Evolutionary conservation across 2,888 invertebrate species (phyloP).

Genomic region (Ophion costatus): DNA sequence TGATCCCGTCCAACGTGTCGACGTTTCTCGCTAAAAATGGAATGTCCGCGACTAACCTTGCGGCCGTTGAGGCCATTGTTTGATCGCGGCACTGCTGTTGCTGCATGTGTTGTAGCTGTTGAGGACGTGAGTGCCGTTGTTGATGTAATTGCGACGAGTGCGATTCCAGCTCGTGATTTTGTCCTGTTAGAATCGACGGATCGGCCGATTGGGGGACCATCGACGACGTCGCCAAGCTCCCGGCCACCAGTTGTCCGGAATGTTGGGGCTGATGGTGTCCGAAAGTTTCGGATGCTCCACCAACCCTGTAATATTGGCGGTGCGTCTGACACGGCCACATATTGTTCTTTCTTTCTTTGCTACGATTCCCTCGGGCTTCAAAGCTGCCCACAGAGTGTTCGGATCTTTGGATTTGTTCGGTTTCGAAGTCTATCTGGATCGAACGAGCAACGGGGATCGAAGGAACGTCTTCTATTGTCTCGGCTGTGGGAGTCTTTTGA

Average conservation of each 20-base stretch:
- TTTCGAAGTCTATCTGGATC: too few relatives aligned
- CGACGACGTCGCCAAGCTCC: slow-evolving; percentile 14
- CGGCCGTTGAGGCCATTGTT: slow-evolving; percentile 52
- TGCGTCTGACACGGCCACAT: slow-evolving; percentile 73
- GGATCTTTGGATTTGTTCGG: neutral
- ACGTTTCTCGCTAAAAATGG: slow-evolving; percentile 9
- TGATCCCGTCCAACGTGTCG: slow-evolving; percentile 15
- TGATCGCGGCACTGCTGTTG: slow-evolving; percentile 32
- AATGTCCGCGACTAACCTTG: slow-evolving; percentile 63
- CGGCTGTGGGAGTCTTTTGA: too few relatives aligned
- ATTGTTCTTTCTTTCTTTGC: neutral
- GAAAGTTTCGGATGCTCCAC: slow-evolving; percentile 64
- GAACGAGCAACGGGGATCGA: too few relatives aligned
- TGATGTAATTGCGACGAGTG: slow-evolving; percentile 47
- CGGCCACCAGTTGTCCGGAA: slow-evolving; percentile 63
- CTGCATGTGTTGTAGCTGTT: slow-evolving; percentile 21
- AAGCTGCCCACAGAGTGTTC: neutral
- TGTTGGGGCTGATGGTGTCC: slow-evolving; percentile 68
- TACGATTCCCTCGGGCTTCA: neutral
- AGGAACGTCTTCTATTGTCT: too few relatives aligned
- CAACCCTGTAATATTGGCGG: slow-evolving; percentile 66
- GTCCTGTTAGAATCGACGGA: slow-evolving; percentile 2
- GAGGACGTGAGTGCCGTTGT: neutral
- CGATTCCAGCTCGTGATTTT: slow-evolving; percentile 66
- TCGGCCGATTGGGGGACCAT: slow-evolving; percentile 33